These are phyloP conservation scores for western clawed frog (Xenopus tropicalis) DNA, from an alignment of 2,113 vertebrate species.

Conservation along the genomic window UCB_Xtro_10.0 CM004449.2:113939501-113940000, in stretches of 20 bases:
- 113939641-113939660: conserved; percentile 9
- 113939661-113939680: conserved; percentile 4
- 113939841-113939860: conserved; percentile 36
- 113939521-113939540: background rate
- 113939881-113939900: conserved; percentile 40
- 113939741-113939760: conserved; percentile 35
- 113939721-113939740: conserved; percentile 21
- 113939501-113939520: conserved; percentile 9
- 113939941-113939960: background rate
- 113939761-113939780: conserved; percentile 32
- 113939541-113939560: conserved; percentile 20
- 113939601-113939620: background rate
- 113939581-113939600: conserved; percentile 17
- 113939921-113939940: background rate
- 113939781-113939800: conserved; percentile 35
- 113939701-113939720: background rate
- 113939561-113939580: conserved; percentile 4
- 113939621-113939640: conserved; percentile 20
- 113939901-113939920: conserved; percentile 7
- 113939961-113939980: conserved; percentile 12
- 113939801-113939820: conserved; percentile 40
- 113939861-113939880: conserved; percentile 38
- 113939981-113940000: background rate
- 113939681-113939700: background rate
- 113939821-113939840: conserved; percentile 43